phyloP scores from a whole-genome alignment of 1,140 invertebrate species.

The Scaptomyza hsui region DNA sequence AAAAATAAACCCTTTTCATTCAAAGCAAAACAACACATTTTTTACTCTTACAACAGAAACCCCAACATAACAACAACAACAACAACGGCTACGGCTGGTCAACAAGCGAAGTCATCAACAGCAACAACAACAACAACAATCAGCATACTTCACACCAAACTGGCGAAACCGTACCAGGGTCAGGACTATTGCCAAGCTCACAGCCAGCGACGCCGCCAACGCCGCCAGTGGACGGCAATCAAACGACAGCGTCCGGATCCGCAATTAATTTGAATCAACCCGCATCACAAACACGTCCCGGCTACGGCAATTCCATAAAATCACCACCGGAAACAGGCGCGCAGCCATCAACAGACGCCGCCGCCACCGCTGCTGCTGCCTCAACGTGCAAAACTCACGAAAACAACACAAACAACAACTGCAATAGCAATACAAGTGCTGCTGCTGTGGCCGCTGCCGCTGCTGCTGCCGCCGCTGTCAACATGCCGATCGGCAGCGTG shows the following conservation, averaged over 20 bases:
- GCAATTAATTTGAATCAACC: conserved; percentile 79
- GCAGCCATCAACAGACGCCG: conserved; percentile 41
- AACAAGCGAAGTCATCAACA: conserved; percentile 48
- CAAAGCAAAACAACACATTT: conserved; percentile 44
- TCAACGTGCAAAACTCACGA: conserved; percentile 64
- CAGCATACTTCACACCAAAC: conserved; percentile 34
- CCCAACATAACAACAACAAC: conserved; percentile 35
- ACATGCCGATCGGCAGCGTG: conserved; percentile 84
- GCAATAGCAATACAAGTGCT: conserved; percentile 38
- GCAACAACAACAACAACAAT: conserved; percentile 54
- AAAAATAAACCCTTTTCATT: conserved; percentile 49
- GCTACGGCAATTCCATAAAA: conserved; percentile 73
- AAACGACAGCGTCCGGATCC: conserved; percentile 56
- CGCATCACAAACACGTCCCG: conserved; percentile 64
- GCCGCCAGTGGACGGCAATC: conserved; percentile 41
- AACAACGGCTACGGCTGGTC: conserved; percentile 58
- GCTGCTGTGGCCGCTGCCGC: conserved; percentile 59
- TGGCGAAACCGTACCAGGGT: conserved; percentile 14
- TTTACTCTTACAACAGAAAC: neutral
- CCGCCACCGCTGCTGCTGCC: conserved; percentile 8
- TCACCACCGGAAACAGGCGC: conserved; percentile 69
- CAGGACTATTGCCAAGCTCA: conserved; percentile 34
- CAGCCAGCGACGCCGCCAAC: conserved; percentile 40
- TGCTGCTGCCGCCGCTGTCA: conserved; percentile 60
- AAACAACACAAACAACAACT: conserved; percentile 26